Evolutionary conservation across 2,888 invertebrate genomes (phyloP), one percentile per base, ranked within the genome.

Genomic region (Ecliptopera silaceata): DNA sequence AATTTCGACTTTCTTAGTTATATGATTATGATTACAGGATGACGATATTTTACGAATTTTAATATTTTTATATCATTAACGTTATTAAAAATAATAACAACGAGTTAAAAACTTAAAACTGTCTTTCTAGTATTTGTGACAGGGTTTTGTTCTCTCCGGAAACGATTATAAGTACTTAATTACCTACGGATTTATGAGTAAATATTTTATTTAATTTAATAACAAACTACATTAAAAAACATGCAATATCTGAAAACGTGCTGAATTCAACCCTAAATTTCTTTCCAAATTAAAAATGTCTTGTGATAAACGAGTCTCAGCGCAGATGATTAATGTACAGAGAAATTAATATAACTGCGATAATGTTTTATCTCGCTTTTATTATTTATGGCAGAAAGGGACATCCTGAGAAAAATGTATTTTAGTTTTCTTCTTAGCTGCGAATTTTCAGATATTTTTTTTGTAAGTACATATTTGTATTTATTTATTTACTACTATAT

Each of bases 261-360:
- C 6, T 20, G 31, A 53, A 53, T 12, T 58, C 59, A 82, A 80
- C 85, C 84, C 84, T 84, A 75, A 67, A 65, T 66, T 65, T 57
- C 69, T 63, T 46, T 66, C 68, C 73, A 83, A 84, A 84, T 85
- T 84, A 84, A 84, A 83, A 79, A 66, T 69, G 70, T 74, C 74
- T 69, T 60, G 64, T 64, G 47, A 52, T 52, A 77, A 78, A 75
- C 63, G 64, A 66, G 72, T 74, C 77, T 72, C 60, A 64, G 58
- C 34, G 59, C 71, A 70, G 70, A 88, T 89, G 90, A 91, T 90
- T 82, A 90, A 91, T 90, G 88, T 71, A 55, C 47, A 71, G 74
- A 69, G 82, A 85, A 89, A 89, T 91, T 88, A 90, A 91, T 88
- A 88, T 81, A 80, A 81, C 71, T 72, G 78, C 82, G 89, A 90